These are phyloP conservation scores for Motacilla tschutschensis DNA, from an alignment of 2,113 vertebrate species.

Conservation along the genomic window DNA sequence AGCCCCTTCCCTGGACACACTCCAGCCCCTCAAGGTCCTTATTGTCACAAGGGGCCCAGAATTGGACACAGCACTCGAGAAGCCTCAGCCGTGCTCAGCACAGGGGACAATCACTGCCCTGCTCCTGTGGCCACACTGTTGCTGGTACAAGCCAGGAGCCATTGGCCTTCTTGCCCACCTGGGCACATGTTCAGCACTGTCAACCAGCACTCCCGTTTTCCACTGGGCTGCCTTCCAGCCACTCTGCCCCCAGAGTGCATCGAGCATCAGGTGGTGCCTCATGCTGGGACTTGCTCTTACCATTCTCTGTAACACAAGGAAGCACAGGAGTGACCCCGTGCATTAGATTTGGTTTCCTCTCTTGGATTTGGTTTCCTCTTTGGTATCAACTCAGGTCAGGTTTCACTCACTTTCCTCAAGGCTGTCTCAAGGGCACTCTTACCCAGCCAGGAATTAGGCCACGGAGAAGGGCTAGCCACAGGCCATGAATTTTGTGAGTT, in stretches of 20 bases:
- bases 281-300: background rate
- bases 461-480: fast-evolving
- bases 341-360: background rate
- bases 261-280: background rate
- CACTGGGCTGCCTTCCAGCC: background rate
- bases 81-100: background rate
- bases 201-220: background rate
- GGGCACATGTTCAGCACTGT: too few species aligned
- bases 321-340: fast-evolving
- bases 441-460: background rate
- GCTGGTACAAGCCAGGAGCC: background rate
- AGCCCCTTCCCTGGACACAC: fast-evolving
- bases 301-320: background rate
- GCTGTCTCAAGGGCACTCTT: background rate
- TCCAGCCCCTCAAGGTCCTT: background rate
- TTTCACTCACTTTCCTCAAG: background rate
- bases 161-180: background rate
- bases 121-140: background rate
- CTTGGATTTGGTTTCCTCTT: background rate
- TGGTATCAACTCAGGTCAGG: background rate
- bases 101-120: background rate
- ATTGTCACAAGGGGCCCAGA: background rate
- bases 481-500: background rate
- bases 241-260: background rate
- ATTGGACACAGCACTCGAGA: background rate